Percentiles rank a stretch among this genome's conserved stretches.
Evolutionary conservation across 2,888 invertebrate species (phyloP).

Genomic region (Digitonthophagus gazella): DNA sequence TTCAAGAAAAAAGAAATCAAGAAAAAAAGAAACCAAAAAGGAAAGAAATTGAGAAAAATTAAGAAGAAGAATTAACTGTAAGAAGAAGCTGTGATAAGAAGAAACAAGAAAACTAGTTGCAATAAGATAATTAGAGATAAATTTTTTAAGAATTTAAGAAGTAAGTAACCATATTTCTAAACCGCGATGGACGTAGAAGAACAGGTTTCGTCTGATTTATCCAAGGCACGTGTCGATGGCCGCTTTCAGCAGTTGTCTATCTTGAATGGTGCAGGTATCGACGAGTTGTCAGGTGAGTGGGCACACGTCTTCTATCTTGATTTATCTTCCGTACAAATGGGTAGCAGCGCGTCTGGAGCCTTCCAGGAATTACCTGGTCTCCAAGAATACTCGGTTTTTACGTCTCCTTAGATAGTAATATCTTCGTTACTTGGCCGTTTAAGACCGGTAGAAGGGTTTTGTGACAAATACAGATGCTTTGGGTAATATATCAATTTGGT

Average conservation of each 20-base stretch:
- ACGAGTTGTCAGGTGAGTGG: not conserved
- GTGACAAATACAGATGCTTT: no score
- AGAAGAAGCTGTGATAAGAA: constrained; percentile 6
- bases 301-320: not conserved
- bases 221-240: not conserved
- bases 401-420: not conserved
- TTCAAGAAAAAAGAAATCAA: not conserved
- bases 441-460: not conserved
- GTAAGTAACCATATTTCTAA: not conserved
- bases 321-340: not conserved
- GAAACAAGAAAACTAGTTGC: constrained; percentile 1
- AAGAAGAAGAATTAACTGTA: not conserved
- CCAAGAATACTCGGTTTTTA: not conserved
- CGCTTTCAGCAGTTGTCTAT: not conserved
- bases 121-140: not conserved
- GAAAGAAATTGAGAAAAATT: not conserved
- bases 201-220: not conserved
- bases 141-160: not conserved
- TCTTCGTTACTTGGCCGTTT: not conserved
- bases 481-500: no score
- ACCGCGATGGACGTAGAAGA: not conserved
- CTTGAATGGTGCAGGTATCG: not conserved
- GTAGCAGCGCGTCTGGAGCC: not conserved
- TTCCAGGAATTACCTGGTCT: not conserved
- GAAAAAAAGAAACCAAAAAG: not conserved